Percentiles rank a stretch among this genome's conserved stretches.
These are phyloP conservation scores for Anagrus nilaparvatae DNA, from an alignment of 1,140 invertebrate species.

Conservation along the genomic window DNA sequence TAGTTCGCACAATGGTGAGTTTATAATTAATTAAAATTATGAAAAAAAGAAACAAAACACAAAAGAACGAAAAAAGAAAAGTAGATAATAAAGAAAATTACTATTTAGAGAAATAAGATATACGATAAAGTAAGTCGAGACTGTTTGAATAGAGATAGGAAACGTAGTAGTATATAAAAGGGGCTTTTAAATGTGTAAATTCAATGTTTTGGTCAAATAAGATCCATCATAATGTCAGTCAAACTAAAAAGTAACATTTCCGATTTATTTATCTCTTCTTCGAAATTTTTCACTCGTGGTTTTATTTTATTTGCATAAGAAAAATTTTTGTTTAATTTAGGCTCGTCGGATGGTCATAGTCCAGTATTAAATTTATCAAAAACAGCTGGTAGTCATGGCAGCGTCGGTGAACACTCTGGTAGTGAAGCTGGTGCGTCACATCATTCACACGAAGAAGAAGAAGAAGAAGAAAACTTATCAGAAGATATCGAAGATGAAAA, in stretches of 20 bases:
- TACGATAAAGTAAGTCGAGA: too few species aligned
- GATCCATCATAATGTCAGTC: constrained; percentile 41
- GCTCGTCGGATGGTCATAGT: constrained; percentile 79
- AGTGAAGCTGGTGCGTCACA: constrained; percentile 52
- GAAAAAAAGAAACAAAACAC: background rate
- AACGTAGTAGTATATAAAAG: too few species aligned
- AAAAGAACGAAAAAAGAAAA: too few species aligned
- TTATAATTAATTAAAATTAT: background rate
- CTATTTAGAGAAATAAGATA: too few species aligned
- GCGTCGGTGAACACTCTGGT: constrained; percentile 52
- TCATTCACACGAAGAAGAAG: constrained; percentile 51
- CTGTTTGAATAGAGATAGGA: background rate
- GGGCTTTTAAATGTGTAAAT: constrained; percentile 30
- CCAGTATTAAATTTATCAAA: constrained; percentile 84
- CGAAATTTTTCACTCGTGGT: background rate
- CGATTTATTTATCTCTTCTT: background rate
- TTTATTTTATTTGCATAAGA: constrained; percentile 8
- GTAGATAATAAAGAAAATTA: too few species aligned
- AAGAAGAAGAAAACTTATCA: constrained; percentile 64
- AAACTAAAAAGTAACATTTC: constrained; percentile 15
- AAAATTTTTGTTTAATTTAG: constrained; percentile 39
- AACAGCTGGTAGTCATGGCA: constrained; percentile 61
- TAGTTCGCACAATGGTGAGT: constrained; percentile 76
- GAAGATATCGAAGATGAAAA: constrained; percentile 74
- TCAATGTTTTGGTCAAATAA: constrained; percentile 33